These are phyloP conservation scores for Leptinotarsa texana DNA, from an alignment of 1,140 invertebrate species.

Conservation along the genomic window DNA sequence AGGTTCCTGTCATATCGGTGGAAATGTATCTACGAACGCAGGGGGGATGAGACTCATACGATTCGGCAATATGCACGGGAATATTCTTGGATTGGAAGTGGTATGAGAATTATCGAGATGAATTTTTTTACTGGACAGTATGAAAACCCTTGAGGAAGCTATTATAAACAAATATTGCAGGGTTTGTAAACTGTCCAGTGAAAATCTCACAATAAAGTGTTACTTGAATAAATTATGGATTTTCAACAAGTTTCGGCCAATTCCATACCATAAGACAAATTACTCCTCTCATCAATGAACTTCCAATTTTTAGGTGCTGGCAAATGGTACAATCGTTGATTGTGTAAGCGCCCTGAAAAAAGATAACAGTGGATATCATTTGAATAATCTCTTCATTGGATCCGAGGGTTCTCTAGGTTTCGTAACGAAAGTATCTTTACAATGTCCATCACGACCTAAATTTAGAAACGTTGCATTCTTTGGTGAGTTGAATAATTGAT, in stretches of 20 bases:
- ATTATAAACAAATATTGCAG: too few species aligned
- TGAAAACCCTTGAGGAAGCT: too few species aligned
- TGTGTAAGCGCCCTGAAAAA: conserved; percentile 86
- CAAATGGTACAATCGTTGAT: conserved; percentile 86
- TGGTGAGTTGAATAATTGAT: conserved; percentile 61
- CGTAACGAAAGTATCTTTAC: conserved; percentile 88
- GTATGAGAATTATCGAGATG: conserved; percentile 57
- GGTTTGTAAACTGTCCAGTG: too few species aligned
- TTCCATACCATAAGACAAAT: neutral
- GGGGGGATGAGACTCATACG: conserved; percentile 88
- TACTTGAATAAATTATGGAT: too few species aligned
- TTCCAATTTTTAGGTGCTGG: conserved; percentile 70
- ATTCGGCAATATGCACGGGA: conserved; percentile 94
- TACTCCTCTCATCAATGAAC: neutral
- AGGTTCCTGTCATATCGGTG: conserved; percentile 96
- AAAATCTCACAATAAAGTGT: too few species aligned
- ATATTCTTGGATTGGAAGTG: conserved; percentile 87
- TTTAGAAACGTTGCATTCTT: conserved; percentile 83
- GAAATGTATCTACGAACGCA: conserved; percentile 95
- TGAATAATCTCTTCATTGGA: conserved; percentile 97
- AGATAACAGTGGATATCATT: conserved; percentile 96
- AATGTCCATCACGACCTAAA: conserved; percentile 81
- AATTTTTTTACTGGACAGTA: too few species aligned
- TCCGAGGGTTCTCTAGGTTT: conserved; percentile 96
- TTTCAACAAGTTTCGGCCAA: too few species aligned